These are phyloP conservation scores for Anas bahamensis DNA, from an alignment of 2,797 vertebrate genomes.

Conservation along the genomic window DNA sequence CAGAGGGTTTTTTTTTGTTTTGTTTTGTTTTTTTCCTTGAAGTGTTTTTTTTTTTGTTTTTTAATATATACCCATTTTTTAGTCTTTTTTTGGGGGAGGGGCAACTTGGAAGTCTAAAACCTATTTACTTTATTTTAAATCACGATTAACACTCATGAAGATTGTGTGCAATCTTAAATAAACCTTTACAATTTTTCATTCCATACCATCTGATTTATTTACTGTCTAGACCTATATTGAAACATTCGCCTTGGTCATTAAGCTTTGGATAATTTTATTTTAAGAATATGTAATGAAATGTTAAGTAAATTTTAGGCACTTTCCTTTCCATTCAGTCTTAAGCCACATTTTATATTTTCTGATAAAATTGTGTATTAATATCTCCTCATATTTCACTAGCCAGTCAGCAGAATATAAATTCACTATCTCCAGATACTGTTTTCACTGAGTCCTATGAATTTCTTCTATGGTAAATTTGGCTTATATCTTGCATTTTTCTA, in stretches of 20 bases:
- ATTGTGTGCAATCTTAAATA: neutral
- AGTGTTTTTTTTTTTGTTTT: neutral
- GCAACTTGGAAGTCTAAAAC: neutral
- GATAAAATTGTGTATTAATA: neutral
- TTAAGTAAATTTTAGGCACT: conserved; percentile 18
- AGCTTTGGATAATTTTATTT: neutral
- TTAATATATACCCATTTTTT: neutral
- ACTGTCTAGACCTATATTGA: neutral
- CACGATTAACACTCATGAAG: neutral
- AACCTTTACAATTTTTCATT: neutral
- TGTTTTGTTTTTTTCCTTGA: neutral
- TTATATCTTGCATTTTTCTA: neutral
- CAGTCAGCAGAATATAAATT: conserved; percentile 12
- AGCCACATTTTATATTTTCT: neutral
- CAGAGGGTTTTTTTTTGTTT: neutral
- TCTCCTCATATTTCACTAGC: neutral
- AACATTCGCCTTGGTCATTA: neutral
- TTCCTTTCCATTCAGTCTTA: neutral
- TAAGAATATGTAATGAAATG: neutral
- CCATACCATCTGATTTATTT: neutral
- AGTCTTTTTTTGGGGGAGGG: neutral
- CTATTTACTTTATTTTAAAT: neutral
- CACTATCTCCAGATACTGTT: neutral
- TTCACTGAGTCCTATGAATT: conserved; percentile 1
- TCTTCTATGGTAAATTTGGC: neutral